Base-by-base conservation (phyloP, 2,113 vertebrate genomes). In the Turnix velox region DNA sequence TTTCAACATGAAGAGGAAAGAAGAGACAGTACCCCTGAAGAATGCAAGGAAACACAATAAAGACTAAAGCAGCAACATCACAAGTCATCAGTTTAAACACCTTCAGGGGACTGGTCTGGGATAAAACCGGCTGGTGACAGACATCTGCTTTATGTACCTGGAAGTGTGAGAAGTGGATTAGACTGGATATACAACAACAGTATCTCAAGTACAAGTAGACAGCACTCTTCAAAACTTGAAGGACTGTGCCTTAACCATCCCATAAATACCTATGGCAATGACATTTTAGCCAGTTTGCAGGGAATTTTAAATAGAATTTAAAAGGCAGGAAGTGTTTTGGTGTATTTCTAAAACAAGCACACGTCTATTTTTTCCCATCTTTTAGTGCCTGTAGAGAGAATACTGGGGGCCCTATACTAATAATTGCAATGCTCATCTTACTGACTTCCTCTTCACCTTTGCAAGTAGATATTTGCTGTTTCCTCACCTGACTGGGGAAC, bases 1-100 rank as follows among this genome's bases (percentile, higher is more conserved):
- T 89, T 95, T 94, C 90, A 82, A 89, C 87, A 85, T 8, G 42
- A 91, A 87, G 62, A 89, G 90, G 81, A 94, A 93, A 95, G 92
- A 92, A 87, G 74, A 87, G 71, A 89, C 2, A 0, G 78, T 89
- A 88, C 93, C 74, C 62, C 66, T 4, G 25, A 87, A 48, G 84
- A 95, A 76, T 10, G 8, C 0, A 3, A 92, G 82, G 93, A 91
- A 92, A 78, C 62, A 55, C 31, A 76, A 9, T 49, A 79, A 84
- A 42, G 57, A 89, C 74, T 72, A 72, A 89, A 95, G 69, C 45
- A 76, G 65, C 84, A 81, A 87, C 33, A 71, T 43, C 0, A 0
- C 73, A 88, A 88, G n/a, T 81, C 77, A 95, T 55, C 66, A 83
- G 24, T 35, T 57, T 82, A 35, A 91, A 93, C 51, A 58, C 74